Conservation (phyloP, 2,797 vertebrate species). For the Dallia pectoralis region DNA sequence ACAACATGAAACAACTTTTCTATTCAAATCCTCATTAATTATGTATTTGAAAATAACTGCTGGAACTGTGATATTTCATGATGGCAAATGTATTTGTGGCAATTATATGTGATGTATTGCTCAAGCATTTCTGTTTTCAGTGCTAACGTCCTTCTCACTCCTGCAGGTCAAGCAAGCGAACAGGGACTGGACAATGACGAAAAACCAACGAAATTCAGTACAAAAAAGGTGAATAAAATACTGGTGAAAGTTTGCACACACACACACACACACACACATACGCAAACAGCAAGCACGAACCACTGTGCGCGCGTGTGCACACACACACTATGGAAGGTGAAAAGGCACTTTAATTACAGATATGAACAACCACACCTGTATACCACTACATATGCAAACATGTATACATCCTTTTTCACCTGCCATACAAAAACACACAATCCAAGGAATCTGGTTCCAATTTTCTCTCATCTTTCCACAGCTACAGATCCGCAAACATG, state of each 20-base stretch:
- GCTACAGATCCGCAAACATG: constrained; percentile 68
- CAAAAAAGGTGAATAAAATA: constrained; percentile 77
- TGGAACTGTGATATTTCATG: neutral
- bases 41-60: neutral
- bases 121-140: neutral
- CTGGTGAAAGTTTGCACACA: neutral
- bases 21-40: neutral
- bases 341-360: too few species aligned
- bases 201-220: constrained; percentile 69
- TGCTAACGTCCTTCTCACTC: constrained; percentile 32
- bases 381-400: too few species aligned
- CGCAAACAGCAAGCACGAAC: too few species aligned
- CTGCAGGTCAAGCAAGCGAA: constrained; percentile 80
- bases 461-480: constrained; percentile 26
- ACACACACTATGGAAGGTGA: too few species aligned
- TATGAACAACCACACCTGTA: too few species aligned
- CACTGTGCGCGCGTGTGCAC: too few species aligned
- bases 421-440: too few species aligned
- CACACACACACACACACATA: too few species aligned
- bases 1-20: neutral
- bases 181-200: constrained; percentile 77
- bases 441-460: neutral
- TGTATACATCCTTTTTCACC: too few species aligned
- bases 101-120: neutral
- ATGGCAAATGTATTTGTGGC: neutral